Evolutionary conservation across 1,140 invertebrate genomes (phyloP), one percentile per base, ranked within the genome.

Genomic region (Sitodiplosis mosellana): DNA sequence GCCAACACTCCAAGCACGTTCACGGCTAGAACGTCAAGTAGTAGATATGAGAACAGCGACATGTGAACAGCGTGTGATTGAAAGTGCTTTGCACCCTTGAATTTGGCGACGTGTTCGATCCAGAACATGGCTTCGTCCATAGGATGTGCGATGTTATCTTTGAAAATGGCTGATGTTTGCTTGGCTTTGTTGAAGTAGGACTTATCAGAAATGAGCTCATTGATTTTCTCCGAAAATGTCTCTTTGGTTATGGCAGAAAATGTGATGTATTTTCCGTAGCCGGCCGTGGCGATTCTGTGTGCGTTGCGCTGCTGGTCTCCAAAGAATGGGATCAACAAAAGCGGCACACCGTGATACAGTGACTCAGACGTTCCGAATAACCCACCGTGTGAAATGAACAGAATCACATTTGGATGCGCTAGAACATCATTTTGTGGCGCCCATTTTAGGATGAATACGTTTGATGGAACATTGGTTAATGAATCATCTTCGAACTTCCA

Each of bases 371-470:
- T 75, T 2, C 81, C 74, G 49, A 79, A 68, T 48, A 80, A 70
- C 2, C 80, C 81, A 20, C 76, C 76, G 53, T 86, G 81, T 2
- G 76, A 76, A 33, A 82, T 69, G 52, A 82, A 82, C 2, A 68
- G 70, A 43, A 66, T 63, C 0, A 72, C 69, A 53, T 78, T 77
- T 21, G 71, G 69, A 61, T 83, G 77, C 18, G 27, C 45, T 52
- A 78, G 61, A 57, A 78, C 71, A 54, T 75, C 75, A 34, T 70
- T 65, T 60, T 80, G 77, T 2, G 77, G 78, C 44, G 77, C 57
- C 77, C 77, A 81, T 52, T 69, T 70, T 2, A 63, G 55, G 7
- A 73, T 54, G 50, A 69, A 68, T 4, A 80, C 63, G 62, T 81
- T 81, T 48, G 69, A 59, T 19, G 72, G 69, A 49, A 72, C 61